phyloP scores from a whole-genome alignment of 2,888 invertebrate species.

The Apamea crenata region DNA sequence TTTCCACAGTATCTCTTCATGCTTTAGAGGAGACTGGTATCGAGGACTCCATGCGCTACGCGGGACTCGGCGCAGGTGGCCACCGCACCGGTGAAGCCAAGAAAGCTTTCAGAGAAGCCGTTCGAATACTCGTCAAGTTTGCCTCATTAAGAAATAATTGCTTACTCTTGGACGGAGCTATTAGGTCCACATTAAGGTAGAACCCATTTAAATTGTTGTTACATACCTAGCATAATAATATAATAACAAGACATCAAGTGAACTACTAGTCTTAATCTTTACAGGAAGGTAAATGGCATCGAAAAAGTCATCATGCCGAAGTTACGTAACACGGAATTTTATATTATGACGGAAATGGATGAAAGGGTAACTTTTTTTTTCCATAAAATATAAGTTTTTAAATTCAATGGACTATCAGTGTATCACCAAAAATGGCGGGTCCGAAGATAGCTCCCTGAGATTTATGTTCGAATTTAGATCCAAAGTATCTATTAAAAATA shows the following conservation, averaged over 20 bases:
- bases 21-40: constrained; percentile 81
- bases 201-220: neutral
- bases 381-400: neutral
- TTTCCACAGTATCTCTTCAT: constrained; percentile 81
- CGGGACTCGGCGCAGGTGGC: constrained; percentile 85
- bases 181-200: constrained; percentile 84
- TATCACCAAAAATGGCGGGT: neutral
- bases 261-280: constrained; percentile 59
- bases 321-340: constrained; percentile 84
- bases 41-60: constrained; percentile 81
- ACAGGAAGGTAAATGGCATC: constrained; percentile 87
- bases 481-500: neutral
- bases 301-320: constrained; percentile 88
- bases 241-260: neutral
- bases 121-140: constrained; percentile 86
- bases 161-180: constrained; percentile 80
- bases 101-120: constrained; percentile 83
- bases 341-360: constrained; percentile 87
- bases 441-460: neutral
- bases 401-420: neutral
- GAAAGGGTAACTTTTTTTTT: constrained; percentile 79
- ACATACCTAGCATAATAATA: neutral
- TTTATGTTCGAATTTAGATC: neutral
- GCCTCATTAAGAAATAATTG: constrained; percentile 87
- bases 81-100: constrained; percentile 85